Conservation (phyloP, 1,140 invertebrate genomes). For the Proales similis region DNA sequence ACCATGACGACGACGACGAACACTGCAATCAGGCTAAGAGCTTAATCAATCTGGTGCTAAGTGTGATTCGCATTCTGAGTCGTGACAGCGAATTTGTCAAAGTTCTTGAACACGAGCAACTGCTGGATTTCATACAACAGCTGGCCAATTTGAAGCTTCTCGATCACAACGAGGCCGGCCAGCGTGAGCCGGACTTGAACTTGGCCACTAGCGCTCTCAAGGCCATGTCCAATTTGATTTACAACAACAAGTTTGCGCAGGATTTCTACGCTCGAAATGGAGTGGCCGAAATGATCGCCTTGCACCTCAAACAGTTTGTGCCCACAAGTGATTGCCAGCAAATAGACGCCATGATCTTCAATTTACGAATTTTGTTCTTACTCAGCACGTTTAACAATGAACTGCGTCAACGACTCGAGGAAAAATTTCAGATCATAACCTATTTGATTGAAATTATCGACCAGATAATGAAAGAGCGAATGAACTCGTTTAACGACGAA, state of each 20-base stretch:
- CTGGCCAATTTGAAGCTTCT: not conserved
- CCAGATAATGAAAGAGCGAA: slow-evolving; percentile 58
- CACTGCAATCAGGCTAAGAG: not conserved
- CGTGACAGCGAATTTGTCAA: not conserved
- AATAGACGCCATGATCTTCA: slow-evolving; percentile 57
- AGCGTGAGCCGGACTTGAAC: too few relatives aligned
- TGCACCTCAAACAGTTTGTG: slow-evolving; percentile 29
- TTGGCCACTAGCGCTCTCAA: not conserved
- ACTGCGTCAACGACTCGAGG: slow-evolving; percentile 62
- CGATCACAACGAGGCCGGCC: not conserved
- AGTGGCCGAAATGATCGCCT: slow-evolving; percentile 16
- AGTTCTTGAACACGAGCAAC: not conserved
- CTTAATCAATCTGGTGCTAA: not conserved
- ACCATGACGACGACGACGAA: too few relatives aligned
- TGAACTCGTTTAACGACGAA: slow-evolving; percentile 40
- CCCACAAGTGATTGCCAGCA: not conserved
- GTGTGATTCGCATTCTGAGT: slow-evolving; percentile 1
- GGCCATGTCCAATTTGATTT: slow-evolving; percentile 37
- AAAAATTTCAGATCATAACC: slow-evolving; percentile 70
- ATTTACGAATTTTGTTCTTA: slow-evolving; percentile 78
- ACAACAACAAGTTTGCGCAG: slow-evolving; percentile 22
- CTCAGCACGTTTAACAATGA: slow-evolving; percentile 70
- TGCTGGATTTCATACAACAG: not conserved
- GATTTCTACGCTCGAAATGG: slow-evolving; percentile 12
- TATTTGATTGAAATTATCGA: slow-evolving; percentile 72